Evolutionary conservation across 1,140 invertebrate species (phyloP).

Genomic region (Chironomus striatipennis): DNA sequence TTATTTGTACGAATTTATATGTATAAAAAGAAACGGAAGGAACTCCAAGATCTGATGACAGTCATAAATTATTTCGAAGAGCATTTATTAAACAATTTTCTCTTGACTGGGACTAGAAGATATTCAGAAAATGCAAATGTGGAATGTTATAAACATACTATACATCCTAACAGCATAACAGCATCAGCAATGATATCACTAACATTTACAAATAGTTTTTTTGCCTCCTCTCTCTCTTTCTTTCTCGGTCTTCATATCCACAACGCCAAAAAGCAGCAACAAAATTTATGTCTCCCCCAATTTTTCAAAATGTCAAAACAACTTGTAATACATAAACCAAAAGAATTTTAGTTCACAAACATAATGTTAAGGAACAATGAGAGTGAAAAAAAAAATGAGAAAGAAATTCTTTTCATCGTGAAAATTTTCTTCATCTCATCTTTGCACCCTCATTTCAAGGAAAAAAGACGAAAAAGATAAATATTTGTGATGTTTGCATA

Average conservation of each 20-base stretch:
- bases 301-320: constrained; percentile 23
- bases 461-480: neutral
- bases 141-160: constrained; percentile 17
- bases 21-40: neutral
- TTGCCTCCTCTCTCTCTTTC: too few species aligned
- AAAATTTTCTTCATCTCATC: neutral
- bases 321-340: constrained; percentile 20
- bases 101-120: neutral
- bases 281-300: constrained; percentile 22
- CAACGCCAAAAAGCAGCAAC: neutral
- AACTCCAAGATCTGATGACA: constrained; percentile 18
- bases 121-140: constrained; percentile 23
- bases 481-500: constrained; percentile 18
- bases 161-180: neutral
- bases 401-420: constrained; percentile 11
- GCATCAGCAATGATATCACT: constrained; percentile 14
- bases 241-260: neutral
- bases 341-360: constrained; percentile 16
- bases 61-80: constrained; percentile 1
- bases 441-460: neutral
- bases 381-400: neutral
- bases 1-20: neutral
- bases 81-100: constrained; percentile 23
- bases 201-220: constrained; percentile 21
- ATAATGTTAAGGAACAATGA: constrained; percentile 14